Evolutionary conservation across 37 sponge, comb jelly and placozoan species (phyloP).

Genomic region (Aphrocallistes beatrix): DNA sequence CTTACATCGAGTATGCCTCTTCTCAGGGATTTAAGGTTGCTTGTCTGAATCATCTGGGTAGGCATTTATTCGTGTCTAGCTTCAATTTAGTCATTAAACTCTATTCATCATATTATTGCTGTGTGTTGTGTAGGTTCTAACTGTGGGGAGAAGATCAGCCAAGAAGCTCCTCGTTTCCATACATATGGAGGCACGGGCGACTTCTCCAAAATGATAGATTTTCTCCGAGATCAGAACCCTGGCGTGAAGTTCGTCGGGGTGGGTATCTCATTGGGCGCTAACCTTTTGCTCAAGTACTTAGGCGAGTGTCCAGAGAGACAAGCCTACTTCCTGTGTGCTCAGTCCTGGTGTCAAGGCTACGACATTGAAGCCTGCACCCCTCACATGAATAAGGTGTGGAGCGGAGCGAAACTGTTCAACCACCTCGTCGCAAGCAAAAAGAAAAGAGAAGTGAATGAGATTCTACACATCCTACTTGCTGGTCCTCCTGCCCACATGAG

Average conservation of each 20-base stretch:
- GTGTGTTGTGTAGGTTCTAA: neutral
- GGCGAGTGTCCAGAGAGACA: constrained; percentile 63
- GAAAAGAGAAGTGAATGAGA: neutral
- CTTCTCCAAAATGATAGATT: constrained; percentile 39
- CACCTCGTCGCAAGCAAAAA: neutral
- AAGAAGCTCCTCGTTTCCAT: neutral
- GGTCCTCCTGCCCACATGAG: too few species aligned
- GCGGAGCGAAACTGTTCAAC: neutral
- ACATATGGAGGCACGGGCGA: constrained; percentile 70
- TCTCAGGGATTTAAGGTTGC: constrained; percentile 44
- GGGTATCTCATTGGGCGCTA: constrained; percentile 79
- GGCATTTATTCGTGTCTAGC: neutral
- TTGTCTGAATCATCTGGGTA: constrained; percentile 75
- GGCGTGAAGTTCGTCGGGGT: constrained; percentile 35
- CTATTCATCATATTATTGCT: neutral
- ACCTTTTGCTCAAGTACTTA: constrained; percentile 59
- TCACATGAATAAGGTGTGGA: neutral
- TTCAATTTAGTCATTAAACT: neutral
- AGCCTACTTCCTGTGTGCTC: constrained; percentile 58
- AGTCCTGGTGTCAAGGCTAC: constrained; percentile 81
- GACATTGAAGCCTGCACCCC: constrained; percentile 38
- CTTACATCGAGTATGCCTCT: constrained; percentile 21
- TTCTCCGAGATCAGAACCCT: constrained; percentile 29
- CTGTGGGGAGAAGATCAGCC: neutral
- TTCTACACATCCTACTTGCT: neutral